Evolutionary conservation across 2,888 invertebrate species (phyloP).

Genomic region (Rhopalosiphum nymphaeae): DNA sequence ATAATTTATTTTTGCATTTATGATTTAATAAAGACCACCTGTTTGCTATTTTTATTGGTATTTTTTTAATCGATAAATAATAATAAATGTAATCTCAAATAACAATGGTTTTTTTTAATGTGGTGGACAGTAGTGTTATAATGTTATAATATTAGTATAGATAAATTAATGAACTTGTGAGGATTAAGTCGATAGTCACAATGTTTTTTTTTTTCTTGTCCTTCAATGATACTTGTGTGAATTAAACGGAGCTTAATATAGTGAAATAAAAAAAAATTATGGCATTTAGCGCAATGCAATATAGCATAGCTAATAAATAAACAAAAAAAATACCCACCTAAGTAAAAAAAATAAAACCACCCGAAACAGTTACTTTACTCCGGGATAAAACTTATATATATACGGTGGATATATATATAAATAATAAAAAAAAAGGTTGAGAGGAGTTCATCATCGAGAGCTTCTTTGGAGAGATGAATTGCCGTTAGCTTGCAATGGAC

Average conservation of each 20-base stretch:
- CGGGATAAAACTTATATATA: background rate
- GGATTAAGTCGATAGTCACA: background rate
- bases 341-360: background rate
- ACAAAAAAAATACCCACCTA: background rate
- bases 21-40: background rate
- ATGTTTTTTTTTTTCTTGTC: background rate
- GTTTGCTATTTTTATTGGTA: background rate
- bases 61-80: background rate
- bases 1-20: background rate
- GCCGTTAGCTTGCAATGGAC: background rate
- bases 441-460: conserved; percentile 31
- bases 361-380: background rate
- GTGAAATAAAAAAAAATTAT: background rate
- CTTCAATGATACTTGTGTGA: background rate
- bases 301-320: conserved; percentile 26
- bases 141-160: background rate
- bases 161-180: background rate
- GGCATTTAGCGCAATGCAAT: background rate
- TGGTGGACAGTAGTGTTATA: background rate
- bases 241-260: background rate
- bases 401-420: background rate
- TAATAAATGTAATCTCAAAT: background rate
- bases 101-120: background rate
- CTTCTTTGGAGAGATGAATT: conserved; percentile 24
- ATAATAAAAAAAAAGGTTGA: conserved; percentile 34